Evolutionary conservation across 2,888 invertebrate genomes (phyloP).

Genomic region (Oxycera nigricornis): DNA sequence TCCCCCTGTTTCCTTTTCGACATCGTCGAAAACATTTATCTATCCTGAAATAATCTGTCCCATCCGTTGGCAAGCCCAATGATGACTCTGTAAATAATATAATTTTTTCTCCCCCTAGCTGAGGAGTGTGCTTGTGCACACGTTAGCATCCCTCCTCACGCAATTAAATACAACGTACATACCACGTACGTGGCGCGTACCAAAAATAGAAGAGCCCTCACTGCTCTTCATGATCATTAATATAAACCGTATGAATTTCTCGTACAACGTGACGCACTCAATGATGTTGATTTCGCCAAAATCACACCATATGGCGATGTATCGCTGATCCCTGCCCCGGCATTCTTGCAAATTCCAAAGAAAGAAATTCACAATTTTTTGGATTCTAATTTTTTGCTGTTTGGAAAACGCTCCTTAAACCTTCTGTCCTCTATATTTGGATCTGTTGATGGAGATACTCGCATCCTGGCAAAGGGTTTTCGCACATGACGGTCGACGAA

Average conservation of each 20-base stretch:
- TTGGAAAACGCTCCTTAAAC: slow-evolving; percentile 19
- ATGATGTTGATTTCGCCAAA: slow-evolving; percentile 23
- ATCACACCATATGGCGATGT: slow-evolving; percentile 25
- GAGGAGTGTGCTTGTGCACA: not conserved
- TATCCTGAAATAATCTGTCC: slow-evolving; percentile 18
- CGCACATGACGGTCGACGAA: slow-evolving; percentile 16
- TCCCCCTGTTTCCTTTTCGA: not conserved
- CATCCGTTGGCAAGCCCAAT: slow-evolving; percentile 21
- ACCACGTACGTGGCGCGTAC: slow-evolving; percentile 15
- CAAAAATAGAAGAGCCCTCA: slow-evolving; percentile 33
- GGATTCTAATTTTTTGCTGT: not conserved
- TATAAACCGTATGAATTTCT: slow-evolving; percentile 2
- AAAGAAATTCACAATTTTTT: not conserved
- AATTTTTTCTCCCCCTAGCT: not conserved
- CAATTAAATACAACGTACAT: not conserved
- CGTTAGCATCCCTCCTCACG: slow-evolving; percentile 23
- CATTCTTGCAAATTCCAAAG: not conserved
- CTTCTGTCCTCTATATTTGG: slow-evolving; percentile 6
- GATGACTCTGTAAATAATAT: slow-evolving; percentile 24
- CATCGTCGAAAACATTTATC: not conserved
- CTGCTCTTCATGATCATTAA: slow-evolving; percentile 14
- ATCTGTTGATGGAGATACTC: not conserved
- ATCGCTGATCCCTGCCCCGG: not conserved
- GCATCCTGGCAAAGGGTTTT: slow-evolving; percentile 21
- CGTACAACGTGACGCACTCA: slow-evolving; percentile 2